Conservation (phyloP, 2,113 vertebrate species). For the Typhlomys cinereus region DNA sequence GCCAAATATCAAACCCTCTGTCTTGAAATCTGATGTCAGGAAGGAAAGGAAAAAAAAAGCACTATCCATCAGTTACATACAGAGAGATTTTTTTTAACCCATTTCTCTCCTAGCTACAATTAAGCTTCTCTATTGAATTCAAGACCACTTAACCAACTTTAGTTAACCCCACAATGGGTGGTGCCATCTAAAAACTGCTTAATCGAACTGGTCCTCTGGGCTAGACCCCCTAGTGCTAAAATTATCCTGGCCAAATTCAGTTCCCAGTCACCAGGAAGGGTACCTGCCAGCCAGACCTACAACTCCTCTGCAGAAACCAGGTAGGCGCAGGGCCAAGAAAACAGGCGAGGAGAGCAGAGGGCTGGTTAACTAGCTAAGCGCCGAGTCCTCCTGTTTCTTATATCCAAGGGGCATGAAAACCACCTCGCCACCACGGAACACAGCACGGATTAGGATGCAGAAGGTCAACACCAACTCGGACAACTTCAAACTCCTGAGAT, state of each 20-base stretch:
- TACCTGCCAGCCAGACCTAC: slow-evolving; percentile 32
- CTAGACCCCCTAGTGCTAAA: neutral
- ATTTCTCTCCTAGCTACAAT: neutral
- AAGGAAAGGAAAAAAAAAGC: neutral
- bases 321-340: slow-evolving; percentile 70
- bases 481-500: slow-evolving; percentile 47
- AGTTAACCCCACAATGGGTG: neutral
- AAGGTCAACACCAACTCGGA: slow-evolving; percentile 6
- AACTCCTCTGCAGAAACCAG: slow-evolving; percentile 70
- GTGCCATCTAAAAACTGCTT: neutral
- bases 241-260: slow-evolving; percentile 59
- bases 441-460: no score
- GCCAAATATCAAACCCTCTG: slow-evolving; percentile 51
- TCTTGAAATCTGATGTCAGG: slow-evolving; percentile 51
- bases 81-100: slow-evolving; percentile 6
- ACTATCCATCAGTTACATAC: neutral
- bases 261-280: neutral
- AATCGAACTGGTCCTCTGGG: neutral
- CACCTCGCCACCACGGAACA: neutral
- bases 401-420: slow-evolving; percentile 27
- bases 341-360: neutral
- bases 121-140: neutral
- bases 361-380: slow-evolving; percentile 77
- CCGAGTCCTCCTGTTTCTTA: slow-evolving; percentile 68
- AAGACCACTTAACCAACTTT: slow-evolving; percentile 41